Conservation (phyloP, 2,888 invertebrate species). For the Psylliodes chrysocephalus region DNA sequence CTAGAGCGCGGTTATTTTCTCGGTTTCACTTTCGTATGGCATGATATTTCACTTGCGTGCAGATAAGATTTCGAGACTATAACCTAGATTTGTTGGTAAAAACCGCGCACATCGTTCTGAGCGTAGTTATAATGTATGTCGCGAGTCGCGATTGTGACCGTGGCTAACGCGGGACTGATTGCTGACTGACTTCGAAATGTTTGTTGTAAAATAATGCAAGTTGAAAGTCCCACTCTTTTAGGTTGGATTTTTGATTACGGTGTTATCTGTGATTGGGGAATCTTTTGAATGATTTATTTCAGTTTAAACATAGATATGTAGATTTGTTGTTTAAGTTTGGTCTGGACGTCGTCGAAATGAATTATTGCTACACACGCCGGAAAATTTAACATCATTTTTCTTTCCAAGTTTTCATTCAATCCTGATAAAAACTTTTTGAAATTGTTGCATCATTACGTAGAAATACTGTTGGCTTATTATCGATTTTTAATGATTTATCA, state of each 20-base stretch:
- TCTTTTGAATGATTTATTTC: constrained; percentile 3
- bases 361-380: constrained; percentile 1
- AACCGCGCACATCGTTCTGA: constrained; percentile 38
- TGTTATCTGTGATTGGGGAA: constrained; percentile 31
- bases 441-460: too few relatives aligned
- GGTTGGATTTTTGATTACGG: constrained; percentile 10
- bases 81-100: constrained; percentile 27
- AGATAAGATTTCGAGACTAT: constrained; percentile 27
- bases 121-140: constrained; percentile 7
- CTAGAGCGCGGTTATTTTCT: constrained; percentile 21
- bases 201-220: constrained; percentile 43
- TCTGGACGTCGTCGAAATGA: background rate
- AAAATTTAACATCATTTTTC: too few relatives aligned
- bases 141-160: constrained; percentile 24
- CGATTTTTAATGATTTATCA: too few relatives aligned
- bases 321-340: background rate
- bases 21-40: constrained; percentile 17
- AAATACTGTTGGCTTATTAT: too few relatives aligned
- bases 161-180: constrained; percentile 44
- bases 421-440: too few relatives aligned
- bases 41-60: constrained; percentile 22
- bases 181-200: constrained; percentile 27
- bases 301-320: background rate
- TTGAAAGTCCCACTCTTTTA: constrained; percentile 46
- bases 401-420: too few relatives aligned